These are phyloP conservation scores for Epinephelus fuscoguttatus DNA, from an alignment of 2,113 vertebrate species.

Conservation along the genomic window DNA sequence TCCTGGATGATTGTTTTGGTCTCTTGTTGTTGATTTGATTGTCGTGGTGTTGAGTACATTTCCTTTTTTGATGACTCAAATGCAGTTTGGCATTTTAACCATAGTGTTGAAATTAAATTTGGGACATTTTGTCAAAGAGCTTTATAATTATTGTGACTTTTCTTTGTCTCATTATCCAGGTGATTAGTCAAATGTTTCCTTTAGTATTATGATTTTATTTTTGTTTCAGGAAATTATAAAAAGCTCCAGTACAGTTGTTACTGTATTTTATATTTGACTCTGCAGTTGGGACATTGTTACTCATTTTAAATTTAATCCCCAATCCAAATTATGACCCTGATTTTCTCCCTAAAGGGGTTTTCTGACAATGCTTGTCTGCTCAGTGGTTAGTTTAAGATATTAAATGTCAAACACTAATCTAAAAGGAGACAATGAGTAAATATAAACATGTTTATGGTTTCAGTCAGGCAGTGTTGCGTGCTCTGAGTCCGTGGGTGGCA, in stretches of 20 bases:
- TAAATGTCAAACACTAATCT: constrained; percentile 49
- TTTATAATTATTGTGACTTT: background rate
- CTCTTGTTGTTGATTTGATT: background rate
- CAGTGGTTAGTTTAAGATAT: constrained; percentile 8
- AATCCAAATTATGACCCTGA: background rate
- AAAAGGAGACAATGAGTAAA: constrained; percentile 61
- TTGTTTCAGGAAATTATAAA: background rate
- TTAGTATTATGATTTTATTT: background rate
- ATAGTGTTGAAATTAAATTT: background rate
- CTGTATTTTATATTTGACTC: background rate
- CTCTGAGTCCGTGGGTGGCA: constrained; percentile 65
- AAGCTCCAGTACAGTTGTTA: background rate
- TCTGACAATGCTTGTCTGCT: background rate
- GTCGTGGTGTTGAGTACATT: background rate
- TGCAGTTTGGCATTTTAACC: background rate
- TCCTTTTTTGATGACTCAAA: constrained; percentile 7
- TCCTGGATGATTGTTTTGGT: background rate
- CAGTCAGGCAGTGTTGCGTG: constrained; percentile 44
- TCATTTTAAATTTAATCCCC: background rate
- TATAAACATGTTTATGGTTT: constrained; percentile 72
- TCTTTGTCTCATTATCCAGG: background rate
- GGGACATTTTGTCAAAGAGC: background rate
- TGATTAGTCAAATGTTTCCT: background rate
- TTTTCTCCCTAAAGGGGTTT: background rate
- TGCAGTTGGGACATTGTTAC: background rate